Percentiles rank a stretch among this genome's conserved stretches.
phyloP scores from a whole-genome alignment of 2,113 vertebrate genomes.

The Silurus meridionalis region DNA sequence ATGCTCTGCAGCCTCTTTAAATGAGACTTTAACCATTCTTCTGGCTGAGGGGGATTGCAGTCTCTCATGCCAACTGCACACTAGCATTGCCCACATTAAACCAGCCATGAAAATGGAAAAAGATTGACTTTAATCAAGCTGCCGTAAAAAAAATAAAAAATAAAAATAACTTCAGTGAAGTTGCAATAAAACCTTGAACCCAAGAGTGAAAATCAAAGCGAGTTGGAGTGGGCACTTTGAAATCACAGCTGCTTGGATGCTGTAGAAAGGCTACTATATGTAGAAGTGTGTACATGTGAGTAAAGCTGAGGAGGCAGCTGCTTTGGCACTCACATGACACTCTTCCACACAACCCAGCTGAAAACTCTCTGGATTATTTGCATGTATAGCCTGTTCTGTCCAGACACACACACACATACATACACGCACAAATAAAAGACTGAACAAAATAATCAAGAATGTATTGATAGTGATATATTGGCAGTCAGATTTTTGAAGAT shows the following conservation, averaged over 20 bases:
- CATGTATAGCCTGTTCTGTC: conserved; percentile 1
- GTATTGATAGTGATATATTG: not conserved
- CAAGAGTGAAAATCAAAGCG: conserved; percentile 7
- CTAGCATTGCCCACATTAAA: conserved; percentile 29
- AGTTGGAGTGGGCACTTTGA: conserved; percentile 12
- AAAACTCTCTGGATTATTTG: conserved; percentile 15
- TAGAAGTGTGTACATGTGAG: conserved; percentile 14
- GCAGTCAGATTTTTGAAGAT: not conserved
- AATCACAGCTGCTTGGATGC: conserved; percentile 42
- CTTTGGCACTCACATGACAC: conserved; percentile 46
- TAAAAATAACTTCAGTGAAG: conserved; percentile 1
- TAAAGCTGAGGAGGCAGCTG: conserved; percentile 14
- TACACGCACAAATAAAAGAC: not conserved
- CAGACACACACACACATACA: not conserved
- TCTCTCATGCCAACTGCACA: not conserved
- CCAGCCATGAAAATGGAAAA: conserved; percentile 11
- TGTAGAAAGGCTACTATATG: conserved; percentile 32
- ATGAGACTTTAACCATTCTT: conserved; percentile 19
- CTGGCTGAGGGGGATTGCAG: not conserved
- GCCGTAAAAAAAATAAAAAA: not conserved
- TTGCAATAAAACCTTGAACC: conserved; percentile 1
- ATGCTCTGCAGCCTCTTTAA: conserved; percentile 15
- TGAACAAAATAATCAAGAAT: not conserved
- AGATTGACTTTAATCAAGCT: conserved; percentile 19
- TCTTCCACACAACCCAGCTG: conserved; percentile 35